Evolutionary conservation across 2,797 vertebrate genomes (phyloP).

Genomic region (Poecilia velifera): DNA sequence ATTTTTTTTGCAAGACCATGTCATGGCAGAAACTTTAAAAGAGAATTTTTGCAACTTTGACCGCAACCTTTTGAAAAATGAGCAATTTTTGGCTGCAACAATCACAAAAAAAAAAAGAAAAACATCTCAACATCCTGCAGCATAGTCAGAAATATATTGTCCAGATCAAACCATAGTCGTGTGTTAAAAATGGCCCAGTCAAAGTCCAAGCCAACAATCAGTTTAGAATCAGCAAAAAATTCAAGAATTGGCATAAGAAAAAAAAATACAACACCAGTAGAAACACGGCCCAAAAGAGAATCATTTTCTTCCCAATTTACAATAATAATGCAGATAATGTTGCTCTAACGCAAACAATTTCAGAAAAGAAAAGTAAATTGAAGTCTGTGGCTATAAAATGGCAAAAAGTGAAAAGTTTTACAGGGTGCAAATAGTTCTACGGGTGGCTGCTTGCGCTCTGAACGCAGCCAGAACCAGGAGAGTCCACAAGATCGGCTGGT

Average conservation of each 20-base stretch:
- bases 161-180: not conserved
- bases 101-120: no score
- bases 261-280: not conserved
- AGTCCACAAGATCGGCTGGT: constrained; percentile 28
- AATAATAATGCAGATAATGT: not conserved
- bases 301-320: not conserved
- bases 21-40: no score
- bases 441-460: constrained; percentile 1
- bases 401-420: not conserved
- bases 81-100: no score
- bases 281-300: not conserved
- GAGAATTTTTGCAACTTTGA: no score
- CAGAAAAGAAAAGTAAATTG: not conserved
- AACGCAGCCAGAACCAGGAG: constrained; percentile 21
- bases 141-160: not conserved
- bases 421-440: constrained; percentile 5
- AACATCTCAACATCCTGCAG: not conserved
- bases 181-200: not conserved
- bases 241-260: not conserved
- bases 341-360: not conserved
- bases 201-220: not conserved
- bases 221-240: not conserved
- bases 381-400: not conserved
- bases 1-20: no score
- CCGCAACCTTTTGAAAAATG: no score